Base-by-base conservation (phyloP, 2,888 invertebrate species). In the Abscondita cerata region DNA sequence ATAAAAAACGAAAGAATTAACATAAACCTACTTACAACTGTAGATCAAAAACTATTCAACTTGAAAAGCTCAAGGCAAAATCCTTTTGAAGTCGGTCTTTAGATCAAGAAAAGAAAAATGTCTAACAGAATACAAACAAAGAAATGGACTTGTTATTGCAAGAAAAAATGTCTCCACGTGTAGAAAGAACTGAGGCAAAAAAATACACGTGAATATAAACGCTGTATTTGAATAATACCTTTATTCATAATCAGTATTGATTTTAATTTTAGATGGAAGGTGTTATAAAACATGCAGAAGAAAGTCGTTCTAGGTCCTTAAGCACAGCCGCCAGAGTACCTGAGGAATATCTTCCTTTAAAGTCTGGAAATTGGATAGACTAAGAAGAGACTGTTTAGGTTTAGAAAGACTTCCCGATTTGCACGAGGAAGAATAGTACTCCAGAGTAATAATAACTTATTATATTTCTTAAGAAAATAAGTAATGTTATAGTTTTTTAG, bases 141-240 rank as follows among this genome's bases (percentile, higher is more conserved):
- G 97, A 98, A 82, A 94, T 97, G 93, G 96, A 96, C 76, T 85
- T 96, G 71, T 83, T 99, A 71, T 87, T 97, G 76, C 96, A 97
- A 80, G 98, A 99, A 81, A 97, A 98, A 83, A 98, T 98, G 96
- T 96, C 96, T 62, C 98, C n/a, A 98, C 80, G 98, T 98, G 0
- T n/a, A n/a, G n/a, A 98, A 98, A 81, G 93, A 93, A 78, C 83
- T 98, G 65, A 85, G 98, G 5, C 96, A 98, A 80, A 99, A n/a
- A n/a, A n/a, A n/a, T 99, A 76, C 98, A 99, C 81, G 96, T 97
- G 0, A 98, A 98, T 76, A 97, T 98, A 63, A 96, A 98, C 82
- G 92, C 96, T 67, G 96, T 95, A 81, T n/a, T 85, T 80, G 15
- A 16, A 4, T 12, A 48, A 12, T 5, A n/a, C n/a, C n/a, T n/a